These are phyloP conservation scores for Brachionus rotundiformis DNA, from an alignment of 1,140 invertebrate species.

Conservation along the genomic window DNA sequence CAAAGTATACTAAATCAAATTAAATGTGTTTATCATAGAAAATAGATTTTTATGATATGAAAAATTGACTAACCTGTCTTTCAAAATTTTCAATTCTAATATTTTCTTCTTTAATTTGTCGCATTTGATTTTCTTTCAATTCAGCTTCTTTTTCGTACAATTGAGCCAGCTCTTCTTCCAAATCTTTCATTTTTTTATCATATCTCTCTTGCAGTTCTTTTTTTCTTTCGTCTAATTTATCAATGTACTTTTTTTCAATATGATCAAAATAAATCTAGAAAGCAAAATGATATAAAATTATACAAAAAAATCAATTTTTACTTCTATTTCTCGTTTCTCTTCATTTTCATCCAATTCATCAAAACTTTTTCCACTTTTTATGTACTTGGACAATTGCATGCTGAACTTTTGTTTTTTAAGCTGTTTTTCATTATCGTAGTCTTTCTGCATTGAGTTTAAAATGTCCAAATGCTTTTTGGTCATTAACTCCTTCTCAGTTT, in stretches of 20 bases:
- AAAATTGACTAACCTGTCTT: constrained; percentile 3
- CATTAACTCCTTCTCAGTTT: constrained; percentile 13
- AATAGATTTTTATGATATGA: background rate
- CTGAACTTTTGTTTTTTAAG: constrained; percentile 42
- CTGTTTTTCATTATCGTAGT: constrained; percentile 40
- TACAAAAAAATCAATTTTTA: background rate
- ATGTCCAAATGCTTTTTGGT: constrained; percentile 27
- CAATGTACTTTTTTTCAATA: constrained; percentile 47
- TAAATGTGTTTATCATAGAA: too few species aligned
- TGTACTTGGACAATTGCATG: constrained; percentile 51
- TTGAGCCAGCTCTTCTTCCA: constrained; percentile 25
- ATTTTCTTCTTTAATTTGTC: constrained; percentile 37
- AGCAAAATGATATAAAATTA: background rate
- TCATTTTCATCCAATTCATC: constrained; percentile 49
- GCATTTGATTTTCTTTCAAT: constrained; percentile 33
- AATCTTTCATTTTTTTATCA: constrained; percentile 20
- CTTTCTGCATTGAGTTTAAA: constrained; percentile 32
- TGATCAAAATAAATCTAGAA: constrained; percentile 50
- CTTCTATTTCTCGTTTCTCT: constrained; percentile 42
- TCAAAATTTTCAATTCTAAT: constrained; percentile 19
- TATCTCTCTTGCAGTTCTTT: constrained; percentile 33
- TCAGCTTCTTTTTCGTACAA: constrained; percentile 33
- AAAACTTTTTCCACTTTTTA: constrained; percentile 51
- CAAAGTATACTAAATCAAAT: too few species aligned
- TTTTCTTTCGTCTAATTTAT: constrained; percentile 15